phyloP scores from a whole-genome alignment of 2,113 vertebrate species.

The Alaudala cheleensis region DNA sequence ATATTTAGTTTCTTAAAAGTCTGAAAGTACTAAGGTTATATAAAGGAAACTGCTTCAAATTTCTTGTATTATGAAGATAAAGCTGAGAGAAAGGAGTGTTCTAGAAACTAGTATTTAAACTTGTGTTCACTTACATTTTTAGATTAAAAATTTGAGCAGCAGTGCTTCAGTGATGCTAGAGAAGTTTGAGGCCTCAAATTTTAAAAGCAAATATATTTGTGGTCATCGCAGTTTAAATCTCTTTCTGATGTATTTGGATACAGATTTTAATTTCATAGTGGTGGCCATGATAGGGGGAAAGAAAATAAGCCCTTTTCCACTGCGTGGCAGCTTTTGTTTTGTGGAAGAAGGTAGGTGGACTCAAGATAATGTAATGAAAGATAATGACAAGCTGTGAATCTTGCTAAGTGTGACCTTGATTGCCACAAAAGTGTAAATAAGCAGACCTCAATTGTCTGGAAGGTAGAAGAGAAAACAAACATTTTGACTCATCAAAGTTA shows the following conservation, averaged over 20 bases:
- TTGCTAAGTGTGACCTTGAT: neutral
- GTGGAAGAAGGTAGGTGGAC: neutral
- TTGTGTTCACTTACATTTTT: accelerated
- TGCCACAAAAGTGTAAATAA: neutral
- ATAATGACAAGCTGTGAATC: neutral
- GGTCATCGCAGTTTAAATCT: neutral
- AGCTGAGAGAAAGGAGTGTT: neutral
- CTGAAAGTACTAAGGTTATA: neutral
- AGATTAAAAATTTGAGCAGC: neutral
- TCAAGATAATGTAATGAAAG: neutral
- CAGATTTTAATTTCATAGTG: neutral
- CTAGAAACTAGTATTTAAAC: neutral
- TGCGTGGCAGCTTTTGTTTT: neutral
- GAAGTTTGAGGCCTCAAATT: neutral
- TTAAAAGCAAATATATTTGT: neutral
- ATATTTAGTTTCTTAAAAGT: neutral
- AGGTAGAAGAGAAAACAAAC: neutral
- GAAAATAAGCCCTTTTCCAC: neutral
- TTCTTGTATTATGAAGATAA: neutral
- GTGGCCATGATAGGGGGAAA: neutral
- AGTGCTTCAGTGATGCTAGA: neutral
- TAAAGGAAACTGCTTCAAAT: neutral
- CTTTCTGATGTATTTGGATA: neutral
- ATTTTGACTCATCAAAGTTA: neutral
- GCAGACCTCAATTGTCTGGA: neutral